Evolutionary conservation across 64 coral and sea anemone species (phyloP).

Genomic region (Pocillopora verrucosa): DNA sequence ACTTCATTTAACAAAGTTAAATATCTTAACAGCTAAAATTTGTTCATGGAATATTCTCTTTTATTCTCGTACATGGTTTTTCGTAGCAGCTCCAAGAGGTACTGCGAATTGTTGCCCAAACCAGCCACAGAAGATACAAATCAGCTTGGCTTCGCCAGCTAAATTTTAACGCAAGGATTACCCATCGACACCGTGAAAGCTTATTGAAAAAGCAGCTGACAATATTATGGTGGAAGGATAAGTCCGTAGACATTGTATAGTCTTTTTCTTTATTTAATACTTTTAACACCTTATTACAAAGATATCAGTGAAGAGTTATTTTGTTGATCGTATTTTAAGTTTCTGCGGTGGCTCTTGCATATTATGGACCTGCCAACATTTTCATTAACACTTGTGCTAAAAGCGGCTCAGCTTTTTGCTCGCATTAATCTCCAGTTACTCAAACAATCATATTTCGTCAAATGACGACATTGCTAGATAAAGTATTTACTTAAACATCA

Average conservation of each 20-base stretch:
- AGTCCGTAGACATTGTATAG: neutral
- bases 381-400: neutral
- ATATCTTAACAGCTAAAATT: neutral
- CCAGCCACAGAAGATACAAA: neutral
- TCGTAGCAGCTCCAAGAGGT: neutral
- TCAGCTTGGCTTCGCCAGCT: neutral
- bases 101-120: neutral
- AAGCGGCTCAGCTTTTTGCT: neutral
- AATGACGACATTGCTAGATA: neutral
- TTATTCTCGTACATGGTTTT: neutral
- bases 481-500: neutral
- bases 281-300: slow-evolving; percentile 8
- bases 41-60: neutral
- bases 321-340: neutral
- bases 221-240: neutral
- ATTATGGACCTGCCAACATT: neutral
- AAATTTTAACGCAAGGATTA: neutral
- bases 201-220: neutral
- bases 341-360: neutral
- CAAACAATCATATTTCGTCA: neutral
- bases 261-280: neutral
- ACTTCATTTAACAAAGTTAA: no score
- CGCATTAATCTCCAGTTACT: slow-evolving; percentile 5
- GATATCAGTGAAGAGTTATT: slow-evolving; percentile 4
- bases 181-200: neutral